Base-by-base conservation (phyloP, 2,888 invertebrate genomes). In the Drosophila helvetica region DNA sequence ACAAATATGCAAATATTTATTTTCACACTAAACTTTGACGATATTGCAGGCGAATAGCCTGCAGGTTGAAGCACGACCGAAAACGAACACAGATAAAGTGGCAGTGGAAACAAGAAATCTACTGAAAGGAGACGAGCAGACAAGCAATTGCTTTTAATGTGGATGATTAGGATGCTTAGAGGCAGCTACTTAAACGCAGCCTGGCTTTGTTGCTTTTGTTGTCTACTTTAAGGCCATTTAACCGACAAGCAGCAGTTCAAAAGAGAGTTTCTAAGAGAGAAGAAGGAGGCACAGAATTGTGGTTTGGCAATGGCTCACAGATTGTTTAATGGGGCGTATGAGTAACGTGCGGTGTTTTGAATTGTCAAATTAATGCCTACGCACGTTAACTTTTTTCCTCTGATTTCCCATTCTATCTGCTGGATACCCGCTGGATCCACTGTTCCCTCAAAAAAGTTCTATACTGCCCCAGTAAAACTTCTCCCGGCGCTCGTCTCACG, bases 221-320 rank as follows among this genome's bases (percentile, higher is more conserved):
- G 86, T 74, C 82, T 82, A 79, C 69, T 82, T 78, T 67, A 79
- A 62, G 80, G 86, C 76, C 78, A 81, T 81, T 81, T 82, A 82
- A 74, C 75, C 61, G 54, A 74, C 64, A 70, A 57, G 30, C 64
- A 74, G 66, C 68, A 57, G 52, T 57, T 61, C 54, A 54, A 61
- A 60, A 38, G 64, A 50, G 50, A 22, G 30, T 61, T 58, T 75
- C 27, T 4, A 5, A 33, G 12, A 33, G 33, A 15, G n/a, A 10
- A 19, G 15, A 1, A 17, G 5, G 17, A 15, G 27, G 12, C 10
- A 38, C 38, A 38, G 17, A 22, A 57, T 17, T 4, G 12, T 1
- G 12, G 33, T 3, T 12, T 33, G 33, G 1, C 12, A 33, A 1
- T 45, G n/a, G 12, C 57, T 33, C n/a, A 46, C n/a, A 17, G 57